phyloP scores from a whole-genome alignment of 2,888 invertebrate genomes.

The Trichopria drosophilae region DNA sequence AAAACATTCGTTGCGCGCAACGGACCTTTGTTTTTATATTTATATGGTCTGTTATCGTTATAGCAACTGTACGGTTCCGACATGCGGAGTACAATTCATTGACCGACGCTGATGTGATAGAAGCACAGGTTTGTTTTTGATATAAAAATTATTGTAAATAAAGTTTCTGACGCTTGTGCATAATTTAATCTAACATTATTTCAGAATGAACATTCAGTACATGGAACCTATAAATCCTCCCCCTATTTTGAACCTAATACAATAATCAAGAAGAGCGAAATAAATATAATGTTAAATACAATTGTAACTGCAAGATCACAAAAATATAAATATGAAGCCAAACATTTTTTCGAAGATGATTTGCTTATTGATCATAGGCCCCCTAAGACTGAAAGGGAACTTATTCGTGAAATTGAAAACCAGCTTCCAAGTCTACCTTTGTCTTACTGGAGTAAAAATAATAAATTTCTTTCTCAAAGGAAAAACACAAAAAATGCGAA shows the following conservation, averaged over 20 bases:
- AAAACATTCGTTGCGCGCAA: conserved; percentile 60
- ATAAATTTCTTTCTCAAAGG: conserved; percentile 52
- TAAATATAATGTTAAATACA: no score
- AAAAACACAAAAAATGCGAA: conserved; percentile 27
- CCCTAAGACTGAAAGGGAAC: conserved; percentile 70
- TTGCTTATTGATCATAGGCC: conserved; percentile 66
- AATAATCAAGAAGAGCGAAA: no score
- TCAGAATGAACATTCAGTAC: no score
- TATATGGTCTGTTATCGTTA: conserved; percentile 60
- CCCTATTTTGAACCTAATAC: no score
- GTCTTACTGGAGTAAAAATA: conserved; percentile 81
- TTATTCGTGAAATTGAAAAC: conserved; percentile 77
- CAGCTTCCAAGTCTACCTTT: conserved; percentile 83
- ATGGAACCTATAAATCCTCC: no score
- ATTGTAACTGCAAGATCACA: no score
- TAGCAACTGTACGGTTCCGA: conserved; percentile 57
- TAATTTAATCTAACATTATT: no score
- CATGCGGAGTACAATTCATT: conserved; percentile 46
- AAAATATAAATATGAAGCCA: no score
- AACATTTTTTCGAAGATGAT: no score
- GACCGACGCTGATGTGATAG: conserved; percentile 36
- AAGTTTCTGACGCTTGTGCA: no score
- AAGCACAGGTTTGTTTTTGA: no score
- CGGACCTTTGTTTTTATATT: conserved; percentile 58
- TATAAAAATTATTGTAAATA: no score